phyloP scores from a whole-genome alignment of 2,888 invertebrate genomes.

The Octodonta nipae region DNA sequence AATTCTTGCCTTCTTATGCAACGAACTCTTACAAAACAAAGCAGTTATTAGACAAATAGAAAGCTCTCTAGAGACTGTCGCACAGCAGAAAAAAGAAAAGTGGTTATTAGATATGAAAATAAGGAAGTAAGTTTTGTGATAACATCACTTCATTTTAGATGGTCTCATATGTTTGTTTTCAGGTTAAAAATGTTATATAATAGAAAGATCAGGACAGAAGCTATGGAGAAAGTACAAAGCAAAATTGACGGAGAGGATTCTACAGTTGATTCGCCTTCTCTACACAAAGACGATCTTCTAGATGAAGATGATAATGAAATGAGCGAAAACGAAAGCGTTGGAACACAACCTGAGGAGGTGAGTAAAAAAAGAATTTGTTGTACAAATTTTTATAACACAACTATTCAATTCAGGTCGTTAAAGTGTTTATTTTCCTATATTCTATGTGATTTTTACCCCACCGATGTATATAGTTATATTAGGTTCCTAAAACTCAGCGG shows the following conservation, averaged over 20 bases:
- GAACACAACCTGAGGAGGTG: constrained; percentile 74
- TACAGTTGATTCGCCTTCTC: constrained; percentile 30
- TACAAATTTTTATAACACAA: too few species aligned
- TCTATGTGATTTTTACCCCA: too few species aligned
- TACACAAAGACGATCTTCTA: constrained; percentile 49
- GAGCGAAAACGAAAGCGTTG: constrained; percentile 78
- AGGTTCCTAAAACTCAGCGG: too few species aligned
- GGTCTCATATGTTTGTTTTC: constrained; percentile 9
- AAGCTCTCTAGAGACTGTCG: constrained; percentile 62
- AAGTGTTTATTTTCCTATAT: too few species aligned
- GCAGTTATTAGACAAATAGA: constrained; percentile 83
- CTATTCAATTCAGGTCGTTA: too few species aligned
- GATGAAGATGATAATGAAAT: constrained; percentile 58
- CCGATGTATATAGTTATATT: too few species aligned
- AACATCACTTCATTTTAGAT: too few species aligned
- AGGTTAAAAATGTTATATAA: constrained; percentile 59
- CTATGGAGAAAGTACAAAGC: constrained; percentile 49
- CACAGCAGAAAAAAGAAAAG: constrained; percentile 76
- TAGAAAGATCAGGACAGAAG: constrained; percentile 61
- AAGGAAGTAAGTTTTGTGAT: constrained; percentile 67
- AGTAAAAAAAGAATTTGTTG: constrained; percentile 11
- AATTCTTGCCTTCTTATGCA: constrained; percentile 82
- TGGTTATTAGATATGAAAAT: constrained; percentile 88
- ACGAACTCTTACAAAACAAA: constrained; percentile 88
- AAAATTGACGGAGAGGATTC: constrained; percentile 32